Evolutionary conservation across 2,888 invertebrate genomes (phyloP), one percentile per base, ranked within the genome.

Genomic region (Helobdella robusta): DNA sequence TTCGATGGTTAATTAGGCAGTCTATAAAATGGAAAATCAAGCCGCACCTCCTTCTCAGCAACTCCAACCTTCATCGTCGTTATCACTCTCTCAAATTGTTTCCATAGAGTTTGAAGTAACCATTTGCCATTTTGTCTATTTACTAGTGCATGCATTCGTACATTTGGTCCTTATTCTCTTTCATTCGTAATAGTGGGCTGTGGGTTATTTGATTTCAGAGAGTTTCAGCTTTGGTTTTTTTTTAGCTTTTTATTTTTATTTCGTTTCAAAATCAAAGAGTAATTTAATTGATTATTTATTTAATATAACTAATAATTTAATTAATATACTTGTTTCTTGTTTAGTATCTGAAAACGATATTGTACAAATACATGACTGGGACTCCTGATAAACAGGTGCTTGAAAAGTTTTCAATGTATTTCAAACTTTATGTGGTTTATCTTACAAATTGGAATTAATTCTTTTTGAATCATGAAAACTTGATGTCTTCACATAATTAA

Each of bases 91-190:
- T 23, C n/a, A 34, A n/a, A 32, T 62, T 35, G 46, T 32, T 23
- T 50, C 62, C 1, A 32, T 62, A n/a, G 62, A 62, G 50, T 62
- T 62, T 28, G 62, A 62, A 36, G 59, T 59, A 4, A 18, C 23
- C n/a, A n/a, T 58, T 25, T n/a, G n/a, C n/a, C n/a, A n/a, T n/a
- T n/a, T n/a, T n/a, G n/a, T n/a, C n/a, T 28, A 18, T n/a, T 52
- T 20, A n/a, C 20, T 52, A 40, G 11, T n/a, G 44, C 44, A 40
- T 40, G 44, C 44, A 40, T 40, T n/a, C n/a, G n/a, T n/a, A n/a
- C n/a, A n/a, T n/a, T n/a, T n/a, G n/a, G n/a, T n/a, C n/a, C n/a
- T n/a, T n/a, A n/a, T n/a, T n/a, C n/a, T n/a, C n/a, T n/a, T n/a
- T n/a, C n/a, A n/a, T n/a, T n/a, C n/a, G n/a, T n/a, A n/a, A n/a